phyloP scores from a whole-genome alignment of 2,888 invertebrate species.

The Diadegma fenestrale region DNA sequence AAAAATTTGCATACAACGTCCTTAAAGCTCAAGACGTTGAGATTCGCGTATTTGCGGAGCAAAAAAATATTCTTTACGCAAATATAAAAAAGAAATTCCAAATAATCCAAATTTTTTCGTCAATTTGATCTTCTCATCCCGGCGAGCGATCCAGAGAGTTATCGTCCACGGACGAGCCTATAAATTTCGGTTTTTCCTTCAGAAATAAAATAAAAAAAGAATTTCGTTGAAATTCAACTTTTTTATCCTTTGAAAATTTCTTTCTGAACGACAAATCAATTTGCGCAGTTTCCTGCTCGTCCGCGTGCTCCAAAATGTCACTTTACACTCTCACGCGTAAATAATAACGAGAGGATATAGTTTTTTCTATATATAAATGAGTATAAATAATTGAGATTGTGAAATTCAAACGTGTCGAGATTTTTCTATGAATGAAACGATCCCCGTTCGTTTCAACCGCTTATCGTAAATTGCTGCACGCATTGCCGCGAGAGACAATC shows the following conservation, averaged over 20 bases:
- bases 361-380: background rate
- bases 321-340: background rate
- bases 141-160: too few species aligned
- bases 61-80: too few species aligned
- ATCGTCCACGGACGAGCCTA: background rate
- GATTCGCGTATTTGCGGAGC: too few species aligned
- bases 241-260: too few species aligned
- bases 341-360: background rate
- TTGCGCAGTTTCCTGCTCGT: background rate
- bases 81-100: too few species aligned
- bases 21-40: too few species aligned
- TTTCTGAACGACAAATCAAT: too few species aligned
- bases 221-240: conserved; percentile 1
- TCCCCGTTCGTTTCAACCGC: background rate
- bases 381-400: background rate
- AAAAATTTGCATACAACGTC: too few species aligned
- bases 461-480: conserved; percentile 29
- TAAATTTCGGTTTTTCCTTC: conserved; percentile 14
- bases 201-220: too few species aligned
- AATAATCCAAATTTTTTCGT: too few species aligned
- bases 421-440: conserved; percentile 29
- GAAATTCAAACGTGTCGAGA: conserved; percentile 17
- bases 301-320: background rate
- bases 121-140: too few species aligned
- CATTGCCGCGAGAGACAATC: conserved; percentile 33